phyloP scores from a whole-genome alignment of 2,888 invertebrate species.

The Hirtodrosophila trivittata region DNA sequence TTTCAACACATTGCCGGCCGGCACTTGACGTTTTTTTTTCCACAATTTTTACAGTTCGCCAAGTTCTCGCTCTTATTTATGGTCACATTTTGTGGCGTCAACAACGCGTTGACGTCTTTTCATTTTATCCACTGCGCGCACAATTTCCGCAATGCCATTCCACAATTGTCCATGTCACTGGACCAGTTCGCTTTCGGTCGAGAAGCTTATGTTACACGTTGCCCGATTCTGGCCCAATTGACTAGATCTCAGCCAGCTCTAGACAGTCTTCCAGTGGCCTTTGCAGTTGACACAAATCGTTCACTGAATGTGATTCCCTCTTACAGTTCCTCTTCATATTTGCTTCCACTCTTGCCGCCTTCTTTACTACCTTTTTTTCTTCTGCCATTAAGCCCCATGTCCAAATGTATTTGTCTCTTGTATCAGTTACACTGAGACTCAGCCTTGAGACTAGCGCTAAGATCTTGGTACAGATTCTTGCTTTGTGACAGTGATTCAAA shows the following conservation, averaged over 20 bases:
- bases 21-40: constrained; percentile 27
- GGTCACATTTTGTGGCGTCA: constrained; percentile 42
- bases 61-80: constrained; percentile 49
- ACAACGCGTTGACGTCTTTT: constrained; percentile 30
- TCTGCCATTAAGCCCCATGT: constrained; percentile 52
- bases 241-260: constrained; percentile 8
- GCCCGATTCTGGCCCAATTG: constrained; percentile 47
- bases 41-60: constrained; percentile 52
- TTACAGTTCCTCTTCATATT: constrained; percentile 25
- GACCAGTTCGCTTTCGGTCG: constrained; percentile 35
- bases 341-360: constrained; percentile 3
- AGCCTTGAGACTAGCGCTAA: constrained; percentile 34
- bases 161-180: constrained; percentile 61
- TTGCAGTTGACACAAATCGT: constrained; percentile 78
- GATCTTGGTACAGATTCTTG: constrained; percentile 32
- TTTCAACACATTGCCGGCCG: constrained; percentile 45
- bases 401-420: constrained; percentile 55
- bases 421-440: constrained; percentile 61
- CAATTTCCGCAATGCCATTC: constrained; percentile 77
- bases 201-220: constrained; percentile 25
- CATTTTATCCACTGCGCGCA: constrained; percentile 60
- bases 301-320: constrained; percentile 58
- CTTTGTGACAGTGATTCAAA: constrained; percentile 24
- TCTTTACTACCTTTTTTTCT: constrained; percentile 26
- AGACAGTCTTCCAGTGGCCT: constrained; percentile 47